These are phyloP conservation scores for Solenopsis fugax DNA, from an alignment of 1,140 invertebrate species.

Conservation along the genomic window DNA sequence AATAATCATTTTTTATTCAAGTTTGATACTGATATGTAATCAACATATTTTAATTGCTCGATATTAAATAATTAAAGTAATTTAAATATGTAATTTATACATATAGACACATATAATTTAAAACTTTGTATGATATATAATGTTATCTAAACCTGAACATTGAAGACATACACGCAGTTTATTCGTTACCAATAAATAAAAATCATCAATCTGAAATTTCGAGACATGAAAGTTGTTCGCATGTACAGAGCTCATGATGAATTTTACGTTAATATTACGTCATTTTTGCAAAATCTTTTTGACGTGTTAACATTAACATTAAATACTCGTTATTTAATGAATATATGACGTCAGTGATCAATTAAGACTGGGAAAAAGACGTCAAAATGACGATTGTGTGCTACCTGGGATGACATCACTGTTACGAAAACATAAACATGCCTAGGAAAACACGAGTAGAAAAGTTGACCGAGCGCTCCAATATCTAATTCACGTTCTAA, in stretches of 20 bases:
- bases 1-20: not conserved
- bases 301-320: too few relatives aligned
- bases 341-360: too few relatives aligned
- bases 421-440: conserved; percentile 9
- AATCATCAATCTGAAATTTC: not conserved
- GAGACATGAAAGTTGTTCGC: not conserved
- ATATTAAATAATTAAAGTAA: not conserved
- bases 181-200: not conserved
- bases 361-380: too few relatives aligned
- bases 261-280: too few relatives aligned
- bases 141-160: not conserved
- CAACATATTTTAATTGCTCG: not conserved
- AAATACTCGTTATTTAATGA: too few relatives aligned
- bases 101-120: not conserved
- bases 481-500: conserved; percentile 26
- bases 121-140: not conserved
- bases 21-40: not conserved
- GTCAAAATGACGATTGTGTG: too few relatives aligned
- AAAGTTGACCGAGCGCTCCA: conserved; percentile 10
- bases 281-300: too few relatives aligned
- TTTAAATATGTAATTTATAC: not conserved
- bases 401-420: not conserved
- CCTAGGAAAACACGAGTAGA: not conserved
- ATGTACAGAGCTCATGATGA: too few relatives aligned
- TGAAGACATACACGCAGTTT: not conserved